Conservation (phyloP, 2,797 vertebrate species). For the Clamator glandarius region DNA sequence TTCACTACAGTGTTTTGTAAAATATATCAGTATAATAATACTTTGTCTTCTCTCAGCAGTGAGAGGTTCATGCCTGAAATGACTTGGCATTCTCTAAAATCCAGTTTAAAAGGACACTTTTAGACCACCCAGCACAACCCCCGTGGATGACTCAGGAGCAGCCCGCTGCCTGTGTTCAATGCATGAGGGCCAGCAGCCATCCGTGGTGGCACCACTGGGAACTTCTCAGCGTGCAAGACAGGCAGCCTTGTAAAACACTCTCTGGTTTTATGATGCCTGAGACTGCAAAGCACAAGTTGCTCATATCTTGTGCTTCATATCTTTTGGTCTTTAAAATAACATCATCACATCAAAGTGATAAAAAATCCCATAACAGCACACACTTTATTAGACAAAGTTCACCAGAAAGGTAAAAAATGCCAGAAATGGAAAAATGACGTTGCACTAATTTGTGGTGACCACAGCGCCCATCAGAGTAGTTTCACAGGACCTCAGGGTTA, state of each 20-base stretch:
- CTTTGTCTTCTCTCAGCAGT: neutral
- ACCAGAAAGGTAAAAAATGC: neutral
- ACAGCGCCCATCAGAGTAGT: neutral
- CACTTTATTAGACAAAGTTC: neutral
- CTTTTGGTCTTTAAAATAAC: neutral
- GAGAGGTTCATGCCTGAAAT: neutral
- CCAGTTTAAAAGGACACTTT: neutral
- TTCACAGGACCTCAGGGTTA: neutral
- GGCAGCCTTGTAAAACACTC: neutral
- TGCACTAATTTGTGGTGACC: neutral
- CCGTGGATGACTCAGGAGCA: neutral
- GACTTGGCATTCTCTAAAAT: neutral
- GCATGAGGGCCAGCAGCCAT: neutral
- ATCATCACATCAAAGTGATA: neutral
- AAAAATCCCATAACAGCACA: neutral
- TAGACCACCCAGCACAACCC: neutral
- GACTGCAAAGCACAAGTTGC: neutral
- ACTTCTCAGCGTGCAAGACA: rapidly evolving
- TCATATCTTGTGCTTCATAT: neutral
- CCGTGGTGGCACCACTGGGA: rapidly evolving
- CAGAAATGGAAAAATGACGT: neutral
- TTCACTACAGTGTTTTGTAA: neutral
- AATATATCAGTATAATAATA: neutral
- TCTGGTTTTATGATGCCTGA: neutral
- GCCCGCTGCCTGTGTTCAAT: rapidly evolving